Base-by-base conservation (phyloP, 2,797 vertebrate genomes). In the Neopelma chrysocephalum region DNA sequence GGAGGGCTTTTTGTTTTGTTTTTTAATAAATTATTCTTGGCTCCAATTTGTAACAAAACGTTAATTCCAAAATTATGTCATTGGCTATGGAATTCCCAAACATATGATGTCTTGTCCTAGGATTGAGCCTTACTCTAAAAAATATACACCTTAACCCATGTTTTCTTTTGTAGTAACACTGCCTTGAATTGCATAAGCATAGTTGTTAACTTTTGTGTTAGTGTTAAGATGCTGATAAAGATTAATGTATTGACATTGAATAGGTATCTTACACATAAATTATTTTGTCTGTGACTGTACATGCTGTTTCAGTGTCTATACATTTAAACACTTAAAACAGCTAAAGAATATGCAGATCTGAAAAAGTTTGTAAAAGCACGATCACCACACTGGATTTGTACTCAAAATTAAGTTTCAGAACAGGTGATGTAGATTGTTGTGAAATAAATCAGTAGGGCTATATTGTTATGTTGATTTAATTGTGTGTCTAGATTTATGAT, bases 401-500 rank as follows among this genome's bases (percentile, higher is more conserved):
- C 57, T 83, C 4, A 61, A 50, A 93, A 43, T 43, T 43, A 42
- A 65, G 45, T 65, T 90, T 78, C 20, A 47, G 65, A 87, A 71
- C 23, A 36, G 70, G 32, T 70, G 31, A 65, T 76, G 9, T 89
- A 91, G 68, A 34, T 60, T 71, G 65, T 82, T 91, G 86, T 43
- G 40, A 93, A 85, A 73, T 77, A 91, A 93, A 70, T 72, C 48
- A 69, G 66, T 69, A 89, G 62, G 93, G 56, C 80, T 98, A 27
- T 97, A 56, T 95, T 97, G 95, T 96, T 97, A 92, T 87, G 92
- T 97, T 96, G 82, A 84, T 92, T n/a, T 98, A 97, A 97, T 95
- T 95, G 25, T 95, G 34, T 98, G 96, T 97, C 72, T 97, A 96
- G 96, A 98, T 97, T 96, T 97, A 95, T 98, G 98, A 98, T 98